These are phyloP conservation scores for Marmota flaviventris DNA, from an alignment of 2,113 vertebrate species.

Conservation along the genomic window DNA sequence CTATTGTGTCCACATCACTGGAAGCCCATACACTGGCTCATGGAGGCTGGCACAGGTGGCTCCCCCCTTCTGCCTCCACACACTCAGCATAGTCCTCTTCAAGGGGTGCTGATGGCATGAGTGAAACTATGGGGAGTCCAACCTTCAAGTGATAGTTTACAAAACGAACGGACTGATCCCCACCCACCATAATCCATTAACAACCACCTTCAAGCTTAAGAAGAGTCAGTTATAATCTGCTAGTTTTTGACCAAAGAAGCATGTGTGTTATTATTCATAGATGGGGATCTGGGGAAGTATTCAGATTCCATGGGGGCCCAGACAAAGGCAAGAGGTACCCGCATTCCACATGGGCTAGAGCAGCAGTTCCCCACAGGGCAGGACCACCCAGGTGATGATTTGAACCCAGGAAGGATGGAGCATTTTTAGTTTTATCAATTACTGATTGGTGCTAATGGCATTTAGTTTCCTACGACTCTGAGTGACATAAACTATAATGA, in stretches of 20 bases:
- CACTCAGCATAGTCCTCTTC: fast-evolving
- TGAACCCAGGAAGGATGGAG: too few species aligned
- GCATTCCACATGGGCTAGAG: neutral
- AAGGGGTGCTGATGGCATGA: neutral
- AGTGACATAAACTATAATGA: neutral
- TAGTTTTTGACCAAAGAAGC: neutral
- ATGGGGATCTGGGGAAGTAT: neutral
- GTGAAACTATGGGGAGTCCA: neutral
- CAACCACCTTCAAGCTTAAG: neutral
- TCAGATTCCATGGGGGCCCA: neutral
- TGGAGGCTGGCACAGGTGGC: fast-evolving
- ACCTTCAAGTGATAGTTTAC: neutral
- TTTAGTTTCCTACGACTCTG: neutral
- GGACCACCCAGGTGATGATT: neutral
- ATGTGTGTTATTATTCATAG: neutral
- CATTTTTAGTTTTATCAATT: neutral
- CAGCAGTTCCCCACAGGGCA: neutral
- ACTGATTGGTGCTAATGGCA: neutral
- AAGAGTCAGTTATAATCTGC: neutral
- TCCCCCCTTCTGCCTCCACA: neutral
- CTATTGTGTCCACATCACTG: neutral
- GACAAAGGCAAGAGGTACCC: neutral
- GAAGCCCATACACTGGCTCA: neutral
- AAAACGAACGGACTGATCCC: neutral
- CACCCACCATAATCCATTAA: neutral